Percentiles rank a stretch among this genome's conserved stretches.
These are phyloP conservation scores for Alsophila aescularia DNA, from an alignment of 2,888 invertebrate genomes.

Conservation along the genomic window DNA sequence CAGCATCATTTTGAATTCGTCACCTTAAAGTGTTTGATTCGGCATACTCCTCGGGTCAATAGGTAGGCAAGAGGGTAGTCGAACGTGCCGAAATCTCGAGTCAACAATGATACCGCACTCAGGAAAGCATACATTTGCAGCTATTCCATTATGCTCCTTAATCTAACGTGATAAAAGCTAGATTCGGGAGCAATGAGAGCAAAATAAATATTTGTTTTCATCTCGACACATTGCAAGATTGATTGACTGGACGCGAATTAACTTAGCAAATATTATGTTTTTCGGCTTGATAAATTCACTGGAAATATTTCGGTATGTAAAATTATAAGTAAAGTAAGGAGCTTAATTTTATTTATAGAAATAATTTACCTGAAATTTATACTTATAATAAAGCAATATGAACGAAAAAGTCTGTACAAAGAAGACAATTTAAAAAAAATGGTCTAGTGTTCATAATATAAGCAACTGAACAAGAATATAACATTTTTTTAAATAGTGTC, in stretches of 20 bases:
- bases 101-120: conserved; percentile 33
- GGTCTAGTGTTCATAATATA: too few relatives aligned
- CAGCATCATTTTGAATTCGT: conserved; percentile 10
- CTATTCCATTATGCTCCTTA: conserved; percentile 37
- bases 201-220: conserved; percentile 48
- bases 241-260: conserved; percentile 59
- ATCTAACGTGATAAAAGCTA: conserved; percentile 20
- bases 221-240: conserved; percentile 54
- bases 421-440: too few relatives aligned
- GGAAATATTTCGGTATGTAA: conserved; percentile 10
- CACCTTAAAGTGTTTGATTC: conserved; percentile 20
- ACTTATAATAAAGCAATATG: too few relatives aligned
- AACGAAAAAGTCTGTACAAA: too few relatives aligned
- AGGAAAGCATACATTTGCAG: conserved; percentile 13
- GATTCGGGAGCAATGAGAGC: conserved; percentile 16
- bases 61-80: conserved; percentile 23
- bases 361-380: too few relatives aligned
- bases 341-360: too few relatives aligned
- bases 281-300: conserved; percentile 25
- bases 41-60: conserved; percentile 26
- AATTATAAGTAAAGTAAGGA: neutral
- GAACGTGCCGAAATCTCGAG: conserved; percentile 30
- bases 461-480: too few relatives aligned
- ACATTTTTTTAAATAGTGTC: too few relatives aligned
- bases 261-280: conserved; percentile 55